Evolutionary conservation across 2,797 vertebrate species (phyloP), one percentile per base, ranked within the genome.

Genomic region (Tadarida brasiliensis): DNA sequence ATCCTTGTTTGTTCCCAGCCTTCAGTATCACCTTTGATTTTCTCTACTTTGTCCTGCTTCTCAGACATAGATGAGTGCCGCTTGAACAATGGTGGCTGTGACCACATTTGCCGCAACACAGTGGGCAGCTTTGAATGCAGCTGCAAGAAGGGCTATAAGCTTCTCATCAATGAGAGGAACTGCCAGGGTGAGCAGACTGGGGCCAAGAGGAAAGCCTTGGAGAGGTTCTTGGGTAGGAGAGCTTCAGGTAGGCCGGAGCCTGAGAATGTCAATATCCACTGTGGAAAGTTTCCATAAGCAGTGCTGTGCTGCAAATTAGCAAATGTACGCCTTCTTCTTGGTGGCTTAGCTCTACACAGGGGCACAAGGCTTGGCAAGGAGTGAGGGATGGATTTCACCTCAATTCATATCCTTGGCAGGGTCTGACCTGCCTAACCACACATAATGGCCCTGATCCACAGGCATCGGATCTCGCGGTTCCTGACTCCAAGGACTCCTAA

Each of bases 111-210:
- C 97, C 98, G 99, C 93, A 99, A 99, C 99, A 99, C 99, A 0
- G 99, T 99, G 97, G 99, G 99, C 97, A 99, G 99, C 98, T 99
- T 99, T 0, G 99, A 99, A 97, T 99, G 99, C 99, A 99, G 99
- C 99, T 99, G 99, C 98, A 99, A 99, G 98, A 99, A 99, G 96
- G 99, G 99, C 95, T 99, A 99, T 98, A 99, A 99, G 97, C 99
- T 99, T 94, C 99, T 99, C 98, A 99, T 99, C 98, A 99, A 99
- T 10, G 99, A 99, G 97, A 99, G 99, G 96, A 99, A 99, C 65
- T 99, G 99, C 97, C 99, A 99, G 99, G 99, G 99, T 99, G 97
- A 98, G 98, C 59, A 19, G 90, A 28, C 73, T 3, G 0, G 20
- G 54, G 77, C 19, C 77, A 39, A 78, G 10, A 83, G 12, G 30